Base-by-base conservation (phyloP, 2,888 invertebrate genomes). In the Drosophila barbarae region DNA sequence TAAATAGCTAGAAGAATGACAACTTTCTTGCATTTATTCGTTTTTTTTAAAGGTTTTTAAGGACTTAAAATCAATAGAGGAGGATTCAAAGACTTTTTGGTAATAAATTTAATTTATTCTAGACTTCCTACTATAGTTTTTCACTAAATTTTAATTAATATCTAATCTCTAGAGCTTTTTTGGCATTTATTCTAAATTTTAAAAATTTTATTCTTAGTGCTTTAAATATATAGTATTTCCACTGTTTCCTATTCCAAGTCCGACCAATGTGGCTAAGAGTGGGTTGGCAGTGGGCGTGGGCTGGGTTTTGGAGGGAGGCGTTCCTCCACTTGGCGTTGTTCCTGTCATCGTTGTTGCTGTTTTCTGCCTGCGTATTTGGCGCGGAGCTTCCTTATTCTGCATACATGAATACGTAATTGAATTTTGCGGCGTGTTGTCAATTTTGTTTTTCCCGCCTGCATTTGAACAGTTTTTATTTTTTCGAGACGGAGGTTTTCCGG, bases 391-490 rank as follows among this genome's bases (percentile, higher is more conserved):
- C 79, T 81, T 65, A 72, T 73, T 61, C 71, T 82, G 81, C 84
- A 82, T 82, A 82, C 77, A 82, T 82, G 81, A 82, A 82, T 82
- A 82, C 73, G 79, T 82, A 82, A 82, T 82, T 82, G 82, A 84
- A 84, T 82, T 82, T 73, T 82, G 81, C 82, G 81, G 81, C 81
- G 72, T 74, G 84, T 76, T 79, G 82, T 81, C 81, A 77, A 84
- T 80, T 81, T 75, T 71, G 73, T 76, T 80, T 72, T 76, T 77
- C 71, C 77, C 77, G 71, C 79, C 74, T 73, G 76, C 74, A 66
- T 64, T 76, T 72, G 38, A 61, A 49, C 49, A 61, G 57, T 55
- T 69, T 61, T 51, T 54, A 32, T 41, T 32, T 42, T 49, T 54
- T 35, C 13, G 30, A 47, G 46, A 32, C 46, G 32, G 18, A 47